Conservation (phyloP, 2,113 vertebrate genomes). For the Thunnus thynnus region DNA sequence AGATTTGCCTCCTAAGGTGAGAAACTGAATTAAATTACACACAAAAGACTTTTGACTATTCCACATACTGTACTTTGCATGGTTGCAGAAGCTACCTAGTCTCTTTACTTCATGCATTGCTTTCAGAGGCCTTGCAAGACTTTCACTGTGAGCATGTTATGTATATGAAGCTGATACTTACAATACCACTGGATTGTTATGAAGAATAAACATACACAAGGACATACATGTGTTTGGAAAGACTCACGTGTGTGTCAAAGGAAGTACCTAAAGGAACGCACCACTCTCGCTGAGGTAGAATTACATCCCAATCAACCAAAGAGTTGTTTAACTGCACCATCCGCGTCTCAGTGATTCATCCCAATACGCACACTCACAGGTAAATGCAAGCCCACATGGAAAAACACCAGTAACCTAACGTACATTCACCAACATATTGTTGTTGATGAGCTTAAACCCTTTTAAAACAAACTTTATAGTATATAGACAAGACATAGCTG, state of each 20-base stretch:
- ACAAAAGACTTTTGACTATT: too few relatives aligned
- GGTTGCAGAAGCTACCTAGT: neutral
- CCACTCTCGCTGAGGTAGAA: conserved; percentile 26
- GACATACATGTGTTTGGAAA: neutral
- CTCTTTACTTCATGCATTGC: too few relatives aligned
- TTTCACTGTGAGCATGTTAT: neutral
- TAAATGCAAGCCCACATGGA: conserved; percentile 6
- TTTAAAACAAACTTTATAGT: too few relatives aligned
- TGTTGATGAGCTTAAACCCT: too few relatives aligned
- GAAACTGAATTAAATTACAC: too few relatives aligned
- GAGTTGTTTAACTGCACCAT: conserved; percentile 25
- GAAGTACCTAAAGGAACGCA: neutral
- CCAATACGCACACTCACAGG: neutral
- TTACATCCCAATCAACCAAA: conserved; percentile 35
- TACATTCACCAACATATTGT: neutral
- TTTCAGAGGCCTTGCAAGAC: neutral
- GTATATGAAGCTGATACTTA: neutral
- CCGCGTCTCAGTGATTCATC: neutral
- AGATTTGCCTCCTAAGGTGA: too few relatives aligned
- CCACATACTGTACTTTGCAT: too few relatives aligned
- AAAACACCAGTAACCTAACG: conserved; percentile 15
- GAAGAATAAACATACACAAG: conserved; percentile 16
- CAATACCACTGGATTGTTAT: neutral
- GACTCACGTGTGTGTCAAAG: neutral
- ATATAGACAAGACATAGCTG: too few relatives aligned